Base-by-base conservation (phyloP, 2,113 vertebrate genomes). In the Lepidiolamprologus cunningtoni region DNA sequence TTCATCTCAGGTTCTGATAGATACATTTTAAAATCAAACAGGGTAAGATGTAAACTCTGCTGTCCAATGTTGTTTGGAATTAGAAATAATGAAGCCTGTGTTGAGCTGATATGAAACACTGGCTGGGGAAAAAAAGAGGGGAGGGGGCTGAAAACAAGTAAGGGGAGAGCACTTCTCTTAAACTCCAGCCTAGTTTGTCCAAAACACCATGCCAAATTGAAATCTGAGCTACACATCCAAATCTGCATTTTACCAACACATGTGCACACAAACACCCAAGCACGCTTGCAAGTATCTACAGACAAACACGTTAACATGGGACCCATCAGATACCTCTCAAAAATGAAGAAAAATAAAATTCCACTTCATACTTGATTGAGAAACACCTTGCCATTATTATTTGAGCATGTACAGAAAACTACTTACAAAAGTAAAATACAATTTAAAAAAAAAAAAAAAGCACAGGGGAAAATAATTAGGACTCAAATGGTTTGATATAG, bases 401-500 rank as follows among this genome's bases (percentile, higher is more conserved):
- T 90, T 83, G 82, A 92, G 92, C 89, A 89, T 92, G 84, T 94
- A 94, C 86, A 95, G 85, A 92, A 92, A 94, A 91, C 40, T 84
- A 89, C 84, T 80, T 85, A 94, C 80, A 91, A 93, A 94, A 89
- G 92, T 87, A 94, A 93, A 92, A 90, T 83, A 92, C 3, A 61
- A 58, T 58, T 58, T 0, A 1, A 23, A 76, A 91, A 89, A 23
- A 13, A 4, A 12, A 8, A 8, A 26, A 26, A 28, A 4, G 89
- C 66, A 89, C 86, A 85, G 86, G 86, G 28, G 90, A 90, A 87
- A 87, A 85, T 86, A 86, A 89, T 91, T 83, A 90, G 91, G 87
- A 94, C 94, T 93, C 90, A 86, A 90, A 92, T 92, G 91, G 90
- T 96, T 92, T 93, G 89, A 95, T 94, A 94, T 95, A 95, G 92